Evolutionary conservation across 2,888 invertebrate species (phyloP).

Genomic region (Drepana falcataria): DNA sequence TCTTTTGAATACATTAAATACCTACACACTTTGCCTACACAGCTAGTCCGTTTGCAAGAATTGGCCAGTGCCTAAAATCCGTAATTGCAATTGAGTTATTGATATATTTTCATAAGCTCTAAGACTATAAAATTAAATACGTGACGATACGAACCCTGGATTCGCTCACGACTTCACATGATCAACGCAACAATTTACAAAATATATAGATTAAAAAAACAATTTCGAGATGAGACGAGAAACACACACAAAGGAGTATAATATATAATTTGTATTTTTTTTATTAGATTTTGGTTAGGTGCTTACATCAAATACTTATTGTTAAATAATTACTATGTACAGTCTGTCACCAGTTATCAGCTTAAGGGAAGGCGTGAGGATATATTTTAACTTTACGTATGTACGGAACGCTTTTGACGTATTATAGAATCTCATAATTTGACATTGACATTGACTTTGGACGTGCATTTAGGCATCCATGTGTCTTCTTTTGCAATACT

Average conservation of each 20-base stretch:
- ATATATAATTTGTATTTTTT: no score
- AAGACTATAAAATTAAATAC: slow-evolving; percentile 10
- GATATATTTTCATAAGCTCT: slow-evolving; percentile 4
- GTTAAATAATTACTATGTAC: no score
- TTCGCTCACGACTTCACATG: slow-evolving; percentile 23
- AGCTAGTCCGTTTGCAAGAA: no score
- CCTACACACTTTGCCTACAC: no score
- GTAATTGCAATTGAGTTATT: no score
- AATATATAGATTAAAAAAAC: not conserved
- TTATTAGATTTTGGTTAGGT: no score
- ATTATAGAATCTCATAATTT: not conserved
- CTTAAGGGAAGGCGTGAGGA: no score
- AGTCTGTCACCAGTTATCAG: no score
- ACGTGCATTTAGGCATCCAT: not conserved
- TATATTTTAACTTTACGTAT: not conserved
- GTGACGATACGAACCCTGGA: slow-evolving; percentile 21
- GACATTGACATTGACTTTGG: slow-evolving; percentile 9
- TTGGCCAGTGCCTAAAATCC: no score
- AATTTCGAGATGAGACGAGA: not conserved
- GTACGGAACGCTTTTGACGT: slow-evolving; percentile 3
- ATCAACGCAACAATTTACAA: slow-evolving; percentile 12
- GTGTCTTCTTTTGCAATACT: not conserved
- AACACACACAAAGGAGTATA: no score
- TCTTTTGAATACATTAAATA: no score
- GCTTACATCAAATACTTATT: no score